Evolutionary conservation across 2,888 invertebrate species (phyloP).

Genomic region (Branchipolynoe longqiensis): DNA sequence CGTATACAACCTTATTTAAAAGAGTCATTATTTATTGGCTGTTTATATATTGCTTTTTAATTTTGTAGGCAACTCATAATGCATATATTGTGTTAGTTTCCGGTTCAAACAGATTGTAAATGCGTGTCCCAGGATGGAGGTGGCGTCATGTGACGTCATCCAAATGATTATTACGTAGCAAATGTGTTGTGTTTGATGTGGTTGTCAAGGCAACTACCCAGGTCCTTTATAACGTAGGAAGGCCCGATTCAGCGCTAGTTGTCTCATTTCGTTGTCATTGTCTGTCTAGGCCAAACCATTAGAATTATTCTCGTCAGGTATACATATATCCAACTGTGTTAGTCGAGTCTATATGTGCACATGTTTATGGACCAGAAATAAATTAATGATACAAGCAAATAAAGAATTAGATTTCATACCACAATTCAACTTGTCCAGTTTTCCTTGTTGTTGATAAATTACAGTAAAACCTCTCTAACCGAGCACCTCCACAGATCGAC

Average conservation of each 20-base stretch:
- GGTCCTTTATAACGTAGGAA: not conserved
- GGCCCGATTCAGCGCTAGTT: conserved; percentile 30
- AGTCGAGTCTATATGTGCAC: conserved; percentile 40
- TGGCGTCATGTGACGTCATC: not conserved
- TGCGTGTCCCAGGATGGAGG: conserved; percentile 40
- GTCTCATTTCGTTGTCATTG: conserved; percentile 37
- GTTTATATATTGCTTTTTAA: conserved; percentile 15
- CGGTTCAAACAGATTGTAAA: not conserved
- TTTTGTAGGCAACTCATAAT: conserved; percentile 47
- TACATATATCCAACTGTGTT: conserved; percentile 54
- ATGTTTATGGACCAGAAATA: conserved; percentile 48
- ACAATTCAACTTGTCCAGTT: conserved; percentile 32
- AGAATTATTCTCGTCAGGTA: conserved; percentile 24
- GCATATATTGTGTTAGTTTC: conserved; percentile 40
- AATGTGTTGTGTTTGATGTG: conserved; percentile 22
- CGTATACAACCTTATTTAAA: conserved; percentile 51
- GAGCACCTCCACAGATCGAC: too few species aligned
- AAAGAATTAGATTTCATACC: conserved; percentile 56
- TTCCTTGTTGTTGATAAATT: not conserved
- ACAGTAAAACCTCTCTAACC: too few species aligned
- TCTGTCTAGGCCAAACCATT: conserved; percentile 45
- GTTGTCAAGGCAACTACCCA: not conserved
- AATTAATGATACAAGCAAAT: conserved; percentile 51
- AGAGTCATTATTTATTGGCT: conserved; percentile 45
- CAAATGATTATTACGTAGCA: not conserved